Evolutionary conservation across 2,888 invertebrate genomes (phyloP), one percentile per base, ranked within the genome.

Genomic region (Drosophila formosana): DNA sequence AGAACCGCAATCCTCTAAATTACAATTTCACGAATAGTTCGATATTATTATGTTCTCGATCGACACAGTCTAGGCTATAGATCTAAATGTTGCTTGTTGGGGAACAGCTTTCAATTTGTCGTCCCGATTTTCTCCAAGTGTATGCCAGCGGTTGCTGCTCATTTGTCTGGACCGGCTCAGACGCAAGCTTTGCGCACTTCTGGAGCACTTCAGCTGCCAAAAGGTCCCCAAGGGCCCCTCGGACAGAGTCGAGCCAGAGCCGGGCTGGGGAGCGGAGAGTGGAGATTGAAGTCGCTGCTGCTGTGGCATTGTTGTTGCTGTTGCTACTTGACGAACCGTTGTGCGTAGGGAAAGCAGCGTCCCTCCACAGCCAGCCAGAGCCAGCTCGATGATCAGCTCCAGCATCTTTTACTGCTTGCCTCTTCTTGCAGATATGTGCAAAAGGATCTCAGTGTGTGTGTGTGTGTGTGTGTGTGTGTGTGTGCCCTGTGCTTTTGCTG

Each of bases 151-250:
- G 47, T 65, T 52, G 83, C 87, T 85, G 88, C 82, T 83, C 84
- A 87, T 85, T 88, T 84, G 88, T 88, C 84, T 88, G 83, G 72
- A 75, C 57, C 53, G 70, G 71, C 87, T 83, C 75, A 87, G 85
- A 86, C 87, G 75, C 80, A 88, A 86, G 87, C 78, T 81, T 80
- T 84, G 89, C 85, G 89, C 87, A 86, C 85, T 86, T 86, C 76
- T 86, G 87, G 82, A 88, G 89, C 87, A 86, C 85, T 86, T 88
- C 72, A 82, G 82, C 76, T 83, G 87, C 84, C 84, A 76, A 50
- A 47, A 55, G 55, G n/a, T 34, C 25, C 28, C 9, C 30, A 43
- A 62, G 70, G 66, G 53, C 32, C 41, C 43, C 1, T 5, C n/a
- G n/a, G 61, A 37, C 37, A n/a, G 37, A 18, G 18, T 18, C 18